These are phyloP conservation scores for Bovichtus variegatus DNA, from an alignment of 2,797 vertebrate genomes.

Conservation along the genomic window DNA sequence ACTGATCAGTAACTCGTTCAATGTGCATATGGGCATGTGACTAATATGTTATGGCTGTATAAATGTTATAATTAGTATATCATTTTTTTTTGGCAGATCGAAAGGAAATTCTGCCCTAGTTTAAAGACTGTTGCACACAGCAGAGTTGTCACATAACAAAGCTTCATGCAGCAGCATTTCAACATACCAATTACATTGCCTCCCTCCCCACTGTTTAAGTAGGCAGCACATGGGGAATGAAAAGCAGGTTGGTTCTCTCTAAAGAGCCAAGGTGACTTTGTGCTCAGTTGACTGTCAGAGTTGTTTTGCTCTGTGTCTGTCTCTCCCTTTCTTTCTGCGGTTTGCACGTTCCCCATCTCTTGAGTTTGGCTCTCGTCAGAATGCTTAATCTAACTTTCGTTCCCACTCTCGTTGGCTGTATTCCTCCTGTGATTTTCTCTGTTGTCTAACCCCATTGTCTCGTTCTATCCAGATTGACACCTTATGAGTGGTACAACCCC, in stretches of 20 bases:
- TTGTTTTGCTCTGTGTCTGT: slow-evolving; percentile 58
- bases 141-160: slow-evolving; percentile 23
- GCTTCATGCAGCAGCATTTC: slow-evolving; percentile 40
- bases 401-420: slow-evolving; percentile 9
- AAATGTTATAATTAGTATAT: too few relatives aligned
- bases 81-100: slow-evolving; percentile 5
- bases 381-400: slow-evolving; percentile 36
- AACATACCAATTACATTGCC: slow-evolving; percentile 54
- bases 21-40: neutral
- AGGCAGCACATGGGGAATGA: slow-evolving; percentile 51
- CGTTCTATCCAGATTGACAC: slow-evolving; percentile 88
- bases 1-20: neutral
- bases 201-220: slow-evolving; percentile 41
- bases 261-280: slow-evolving; percentile 77
- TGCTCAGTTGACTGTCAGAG: slow-evolving; percentile 59
- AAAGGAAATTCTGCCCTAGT: neutral
- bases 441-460: slow-evolving; percentile 29
- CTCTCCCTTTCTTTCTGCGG: slow-evolving; percentile 35
- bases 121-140: neutral
- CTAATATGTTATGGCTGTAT: neutral
- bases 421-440: slow-evolving; percentile 7
- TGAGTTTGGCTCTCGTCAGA: slow-evolving; percentile 50
- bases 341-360: slow-evolving; percentile 30
- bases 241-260: slow-evolving; percentile 65
- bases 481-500: slow-evolving; percentile 99